phyloP scores from a whole-genome alignment of 2,797 vertebrate genomes.

The Gorsachius magnificus region DNA sequence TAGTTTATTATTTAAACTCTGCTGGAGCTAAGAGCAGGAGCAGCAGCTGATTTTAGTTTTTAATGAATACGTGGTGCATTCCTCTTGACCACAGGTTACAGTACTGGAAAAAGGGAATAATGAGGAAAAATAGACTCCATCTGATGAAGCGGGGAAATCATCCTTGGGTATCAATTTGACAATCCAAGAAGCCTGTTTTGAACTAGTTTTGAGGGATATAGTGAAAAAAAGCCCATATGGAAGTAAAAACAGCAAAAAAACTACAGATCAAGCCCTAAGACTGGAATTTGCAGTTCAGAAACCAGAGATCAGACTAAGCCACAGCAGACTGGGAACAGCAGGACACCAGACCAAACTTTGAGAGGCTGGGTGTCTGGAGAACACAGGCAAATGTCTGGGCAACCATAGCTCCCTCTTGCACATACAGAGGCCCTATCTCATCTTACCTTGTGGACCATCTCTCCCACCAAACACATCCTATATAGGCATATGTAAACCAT shows the following conservation, averaged over 20 bases:
- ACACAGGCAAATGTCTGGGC: not conserved
- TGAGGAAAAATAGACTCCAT: not conserved
- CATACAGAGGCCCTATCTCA: not conserved
- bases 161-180: not conserved
- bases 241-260: not conserved
- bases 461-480: not conserved
- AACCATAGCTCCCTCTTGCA: not conserved
- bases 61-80: not conserved
- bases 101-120: not conserved
- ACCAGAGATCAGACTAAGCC: not conserved
- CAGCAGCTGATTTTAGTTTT: not conserved
- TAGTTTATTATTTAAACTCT: not conserved
- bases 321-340: not conserved
- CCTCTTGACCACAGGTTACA: not conserved
- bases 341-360: not conserved
- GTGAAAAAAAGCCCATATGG: not conserved
- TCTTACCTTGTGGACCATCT: not conserved
- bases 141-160: not conserved
- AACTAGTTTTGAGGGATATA: not conserved
- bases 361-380: not conserved
- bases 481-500: not conserved
- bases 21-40: not conserved
- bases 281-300: not conserved
- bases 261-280: not conserved
- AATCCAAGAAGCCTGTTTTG: not conserved